Base-by-base conservation (phyloP, 2,797 vertebrate genomes). In the Morelia viridis region DNA sequence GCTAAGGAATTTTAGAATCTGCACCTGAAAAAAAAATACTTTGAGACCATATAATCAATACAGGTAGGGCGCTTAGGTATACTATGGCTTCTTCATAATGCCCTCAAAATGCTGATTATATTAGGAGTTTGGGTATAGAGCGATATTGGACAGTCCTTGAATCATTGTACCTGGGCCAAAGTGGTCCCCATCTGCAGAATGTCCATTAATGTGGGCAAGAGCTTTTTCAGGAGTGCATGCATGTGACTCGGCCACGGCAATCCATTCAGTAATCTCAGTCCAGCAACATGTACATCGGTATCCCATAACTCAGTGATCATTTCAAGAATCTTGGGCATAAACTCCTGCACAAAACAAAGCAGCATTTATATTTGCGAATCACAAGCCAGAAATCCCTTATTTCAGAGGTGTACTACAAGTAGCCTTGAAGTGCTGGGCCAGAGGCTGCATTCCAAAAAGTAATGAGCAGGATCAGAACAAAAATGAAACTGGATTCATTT, bases 241-340 rank as follows among this genome's bases (percentile, higher is more conserved):
- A 92, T 92, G 0, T 87, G 94, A 90, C 93, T 95, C 0, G 96
- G 96, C 76, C 96, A 89, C 0, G 94, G 95, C 11, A 97, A 86
- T 88, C 90, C 96, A 93, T 97, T 97, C 94, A 97, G 94, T 57
- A 97, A 94, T 22, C 96, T 91, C 61, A 97, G 94, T 92, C 96
- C 94, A 0, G 96, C 94, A 0, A 94, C 3, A 12, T 97, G 96
- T 71, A 97, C 80, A 57, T 97, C 96, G 0, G 83, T 92, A 92
- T 97, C 96, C 96, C 96, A 97, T 80, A 94, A 62, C 26, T 88
- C 95, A 8, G 95, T 93, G 31, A 96, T 92, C 10, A 96, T 95
- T n/a, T 96, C 96, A 64, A 96, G 92, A 1, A 95, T 92, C 88
- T 94, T 96, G 85, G 96, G 93, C 86, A 94, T 91, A 7, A 96